Conservation (phyloP, 2,888 invertebrate genomes). For the Acrocyrtus sp. region DNA sequence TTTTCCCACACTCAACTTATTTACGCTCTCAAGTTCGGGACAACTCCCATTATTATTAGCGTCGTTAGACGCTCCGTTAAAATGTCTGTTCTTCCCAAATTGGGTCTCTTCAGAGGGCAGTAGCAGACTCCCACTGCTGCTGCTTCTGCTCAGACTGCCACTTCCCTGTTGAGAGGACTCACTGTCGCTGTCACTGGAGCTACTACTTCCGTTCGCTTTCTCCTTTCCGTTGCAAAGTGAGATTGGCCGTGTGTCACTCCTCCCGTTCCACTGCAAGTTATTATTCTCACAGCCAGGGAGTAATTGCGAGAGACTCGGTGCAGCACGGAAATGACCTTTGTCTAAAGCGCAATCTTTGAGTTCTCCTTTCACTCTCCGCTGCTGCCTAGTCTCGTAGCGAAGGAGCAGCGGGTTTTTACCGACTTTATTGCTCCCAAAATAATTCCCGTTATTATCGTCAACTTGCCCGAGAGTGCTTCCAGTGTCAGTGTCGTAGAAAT, state of each 20-base stretch:
- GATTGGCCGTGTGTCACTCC: neutral
- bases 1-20: neutral
- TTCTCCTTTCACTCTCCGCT: neutral
- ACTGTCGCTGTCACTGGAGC: conserved; percentile 13
- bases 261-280: neutral
- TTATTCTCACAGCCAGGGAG: neutral
- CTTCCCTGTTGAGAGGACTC: conserved; percentile 22
- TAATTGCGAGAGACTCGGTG: neutral
- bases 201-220: neutral
- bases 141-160: conserved; percentile 21
- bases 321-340: no score
- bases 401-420: neutral
- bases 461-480: no score
- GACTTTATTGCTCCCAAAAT: no score
- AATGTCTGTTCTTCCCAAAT: neutral
- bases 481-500: no score
- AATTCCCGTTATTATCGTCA: no score
- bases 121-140: conserved; percentile 43
- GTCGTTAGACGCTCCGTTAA: neutral
- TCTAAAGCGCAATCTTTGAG: no score
- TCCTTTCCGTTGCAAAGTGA: neutral
- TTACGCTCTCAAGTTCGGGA: neutral
- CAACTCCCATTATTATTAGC: neutral
- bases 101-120: conserved; percentile 24
- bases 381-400: neutral